Conservation (phyloP, 2,797 vertebrate species). For the Margarornis squamiger region DNA sequence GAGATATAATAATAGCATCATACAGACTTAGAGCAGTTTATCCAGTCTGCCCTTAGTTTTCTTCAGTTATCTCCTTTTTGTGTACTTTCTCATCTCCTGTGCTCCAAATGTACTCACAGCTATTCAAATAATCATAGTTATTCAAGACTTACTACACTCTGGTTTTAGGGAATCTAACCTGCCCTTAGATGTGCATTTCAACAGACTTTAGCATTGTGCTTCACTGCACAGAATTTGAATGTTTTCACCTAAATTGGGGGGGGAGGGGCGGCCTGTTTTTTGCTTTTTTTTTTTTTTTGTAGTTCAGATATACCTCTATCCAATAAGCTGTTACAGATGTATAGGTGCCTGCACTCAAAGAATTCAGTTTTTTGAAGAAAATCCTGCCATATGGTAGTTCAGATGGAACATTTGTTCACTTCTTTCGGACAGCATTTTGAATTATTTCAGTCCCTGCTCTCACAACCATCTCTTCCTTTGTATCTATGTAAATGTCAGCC, state of each 20-base stretch:
- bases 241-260: not conserved
- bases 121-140: accelerated
- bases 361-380: not conserved
- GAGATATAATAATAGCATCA: not conserved
- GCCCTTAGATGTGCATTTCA: not conserved
- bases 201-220: not conserved
- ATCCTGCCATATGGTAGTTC: not conserved
- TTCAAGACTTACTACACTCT: not conserved
- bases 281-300: not conserved
- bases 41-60: not conserved
- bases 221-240: not conserved
- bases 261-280: no score
- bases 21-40: not conserved
- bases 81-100: not conserved
- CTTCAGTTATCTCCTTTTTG: not conserved
- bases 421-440: not conserved
- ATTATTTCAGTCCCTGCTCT: not conserved
- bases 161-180: not conserved
- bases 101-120: not conserved
- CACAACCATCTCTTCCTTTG: not conserved
- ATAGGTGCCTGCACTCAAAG: not conserved
- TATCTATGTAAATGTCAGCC: not conserved
- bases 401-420: not conserved
- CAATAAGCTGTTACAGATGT: not conserved
- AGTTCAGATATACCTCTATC: not conserved